Evolutionary conservation across 1,140 invertebrate genomes (phyloP).

Genomic region (Papilio polytes): DNA sequence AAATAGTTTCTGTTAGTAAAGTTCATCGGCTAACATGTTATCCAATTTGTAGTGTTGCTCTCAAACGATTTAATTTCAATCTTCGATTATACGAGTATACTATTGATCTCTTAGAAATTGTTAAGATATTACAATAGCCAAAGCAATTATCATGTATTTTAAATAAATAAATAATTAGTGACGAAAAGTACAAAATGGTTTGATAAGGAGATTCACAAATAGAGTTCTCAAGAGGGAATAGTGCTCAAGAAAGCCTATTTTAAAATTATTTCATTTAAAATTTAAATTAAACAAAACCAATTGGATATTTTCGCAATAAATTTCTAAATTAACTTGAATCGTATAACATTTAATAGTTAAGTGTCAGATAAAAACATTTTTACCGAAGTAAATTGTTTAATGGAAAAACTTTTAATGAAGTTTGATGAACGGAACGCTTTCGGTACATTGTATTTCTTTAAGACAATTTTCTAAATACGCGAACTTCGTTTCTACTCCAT

Average conservation of each 20-base stretch:
- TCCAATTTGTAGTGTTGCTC: conserved; percentile 3
- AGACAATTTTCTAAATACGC: conserved; percentile 67
- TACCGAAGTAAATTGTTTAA: conserved; percentile 71
- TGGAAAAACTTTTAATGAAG: conserved; percentile 80
- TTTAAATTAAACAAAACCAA: conserved; percentile 48
- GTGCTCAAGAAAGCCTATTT: too few species aligned
- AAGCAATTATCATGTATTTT: too few species aligned
- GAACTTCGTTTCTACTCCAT: conserved; percentile 49
- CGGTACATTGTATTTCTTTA: conserved; percentile 64
- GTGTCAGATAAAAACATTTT: conserved; percentile 67
- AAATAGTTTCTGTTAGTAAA: conserved; percentile 35
- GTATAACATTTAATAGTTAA: conserved; percentile 63
- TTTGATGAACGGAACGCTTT: conserved; percentile 73
- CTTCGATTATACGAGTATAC: background rate
- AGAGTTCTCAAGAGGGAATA: too few species aligned
- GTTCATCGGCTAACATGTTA: conserved; percentile 20
- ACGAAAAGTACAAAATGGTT: too few species aligned
- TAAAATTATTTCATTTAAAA: too few species aligned
- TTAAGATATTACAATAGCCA: background rate
- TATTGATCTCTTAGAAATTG: background rate
- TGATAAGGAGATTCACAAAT: too few species aligned
- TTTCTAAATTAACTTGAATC: conserved; percentile 57
- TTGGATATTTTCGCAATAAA: conserved; percentile 49
- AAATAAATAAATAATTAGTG: too few species aligned
- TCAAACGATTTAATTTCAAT: background rate